phyloP scores from a whole-genome alignment of 2,888 invertebrate species.

The Parnassius apollo region DNA sequence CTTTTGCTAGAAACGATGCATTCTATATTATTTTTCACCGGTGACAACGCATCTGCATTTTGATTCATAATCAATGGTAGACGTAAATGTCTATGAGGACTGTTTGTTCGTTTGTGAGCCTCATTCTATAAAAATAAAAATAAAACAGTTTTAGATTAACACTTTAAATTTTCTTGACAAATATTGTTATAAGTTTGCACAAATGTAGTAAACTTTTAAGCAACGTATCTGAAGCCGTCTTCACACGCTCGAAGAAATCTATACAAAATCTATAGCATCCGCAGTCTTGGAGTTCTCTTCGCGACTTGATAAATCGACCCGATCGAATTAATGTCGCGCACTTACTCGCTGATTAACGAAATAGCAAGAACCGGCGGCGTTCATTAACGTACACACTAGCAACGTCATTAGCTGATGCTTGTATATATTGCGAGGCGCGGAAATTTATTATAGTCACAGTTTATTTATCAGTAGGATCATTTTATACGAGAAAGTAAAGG shows the following conservation, averaged over 20 bases:
- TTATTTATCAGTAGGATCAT: slow-evolving; percentile 2
- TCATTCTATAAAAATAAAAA: too few relatives aligned
- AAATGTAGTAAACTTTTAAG: too few relatives aligned
- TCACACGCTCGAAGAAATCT: not conserved
- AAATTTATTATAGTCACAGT: slow-evolving; percentile 3
- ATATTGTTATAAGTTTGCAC: too few relatives aligned
- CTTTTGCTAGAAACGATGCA: too few relatives aligned
- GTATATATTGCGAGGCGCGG: slow-evolving; percentile 13
- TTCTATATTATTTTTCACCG: too few relatives aligned
- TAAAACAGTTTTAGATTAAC: too few relatives aligned
- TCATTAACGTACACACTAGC: slow-evolving; percentile 12
- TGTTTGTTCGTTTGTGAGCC: too few relatives aligned
- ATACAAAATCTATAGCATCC: not conserved
- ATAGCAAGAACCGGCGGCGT: slow-evolving; percentile 2
- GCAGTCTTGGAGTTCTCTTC: slow-evolving; percentile 6
- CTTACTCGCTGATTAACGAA: slow-evolving; percentile 15
- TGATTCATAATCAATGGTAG: too few relatives aligned
- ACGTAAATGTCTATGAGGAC: too few relatives aligned
- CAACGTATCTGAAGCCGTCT: not conserved
- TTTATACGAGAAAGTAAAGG: not conserved
- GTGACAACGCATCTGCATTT: too few relatives aligned
- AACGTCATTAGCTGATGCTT: slow-evolving; percentile 8
- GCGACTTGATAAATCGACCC: slow-evolving; percentile 13
- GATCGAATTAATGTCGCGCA: slow-evolving; percentile 10
- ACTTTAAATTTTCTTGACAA: too few relatives aligned